Conservation (phyloP, 2,888 invertebrate genomes). For the Teleogryllus oceanicus region DNA sequence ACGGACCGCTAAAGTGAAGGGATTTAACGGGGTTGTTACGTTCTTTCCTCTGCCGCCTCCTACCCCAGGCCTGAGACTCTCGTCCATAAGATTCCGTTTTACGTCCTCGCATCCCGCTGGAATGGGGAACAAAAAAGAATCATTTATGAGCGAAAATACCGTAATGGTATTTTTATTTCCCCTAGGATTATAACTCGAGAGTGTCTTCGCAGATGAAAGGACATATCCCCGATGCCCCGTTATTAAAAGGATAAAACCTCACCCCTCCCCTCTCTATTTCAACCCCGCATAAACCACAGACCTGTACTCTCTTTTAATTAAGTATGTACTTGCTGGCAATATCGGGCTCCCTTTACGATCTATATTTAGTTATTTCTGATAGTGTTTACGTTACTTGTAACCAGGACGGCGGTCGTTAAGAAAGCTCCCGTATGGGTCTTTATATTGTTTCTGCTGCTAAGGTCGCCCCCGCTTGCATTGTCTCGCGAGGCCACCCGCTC, state of each 20-base stretch:
- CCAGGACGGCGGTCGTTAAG: neutral
- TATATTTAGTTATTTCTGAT: conserved; percentile 18
- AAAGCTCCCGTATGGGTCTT: neutral
- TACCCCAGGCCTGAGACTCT: neutral
- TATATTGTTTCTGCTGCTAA: neutral
- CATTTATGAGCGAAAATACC: conserved; percentile 18
- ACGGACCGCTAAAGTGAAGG: conserved; percentile 9
- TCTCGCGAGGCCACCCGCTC: neutral
- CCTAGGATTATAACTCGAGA: neutral
- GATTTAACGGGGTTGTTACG: conserved; percentile 1
- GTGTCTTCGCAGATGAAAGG: conserved; percentile 9
- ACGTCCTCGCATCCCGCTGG: neutral
- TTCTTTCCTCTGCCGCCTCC: neutral
- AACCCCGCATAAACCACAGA: neutral
- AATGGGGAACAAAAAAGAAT: neutral
- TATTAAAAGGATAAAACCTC: conserved; percentile 9
- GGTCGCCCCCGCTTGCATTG: neutral
- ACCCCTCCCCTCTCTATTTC: neutral
- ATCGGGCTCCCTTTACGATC: neutral
- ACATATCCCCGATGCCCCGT: neutral
- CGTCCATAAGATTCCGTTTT: neutral
- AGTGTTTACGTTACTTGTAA: conserved; percentile 2
- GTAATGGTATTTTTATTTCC: conserved; percentile 9
- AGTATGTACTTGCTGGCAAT: neutral
- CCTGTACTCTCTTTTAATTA: conserved; percentile 9